Conservation (phyloP, 2,113 vertebrate genomes). For the Seriola aureovittata region DNA sequence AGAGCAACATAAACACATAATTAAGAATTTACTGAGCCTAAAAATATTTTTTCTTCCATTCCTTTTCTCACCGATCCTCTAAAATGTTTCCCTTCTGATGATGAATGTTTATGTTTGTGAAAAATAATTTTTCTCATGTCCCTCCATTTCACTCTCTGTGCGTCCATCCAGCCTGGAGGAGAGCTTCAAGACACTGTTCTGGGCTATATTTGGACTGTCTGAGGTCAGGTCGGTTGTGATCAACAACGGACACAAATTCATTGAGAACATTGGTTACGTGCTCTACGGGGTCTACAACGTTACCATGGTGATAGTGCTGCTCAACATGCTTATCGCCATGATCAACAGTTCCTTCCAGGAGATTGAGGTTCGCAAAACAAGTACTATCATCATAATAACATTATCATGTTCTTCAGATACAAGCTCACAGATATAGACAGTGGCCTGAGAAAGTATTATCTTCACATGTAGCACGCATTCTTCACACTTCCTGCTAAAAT, state of each 20-base stretch:
- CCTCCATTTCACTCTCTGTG: not conserved
- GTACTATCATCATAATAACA: not conserved
- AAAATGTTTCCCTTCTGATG: not conserved
- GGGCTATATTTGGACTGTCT: conserved; percentile 99
- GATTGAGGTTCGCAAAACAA: conserved; percentile 90
- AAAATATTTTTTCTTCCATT: not conserved
- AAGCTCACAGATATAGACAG: not conserved
- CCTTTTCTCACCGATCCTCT: conserved; percentile 14
- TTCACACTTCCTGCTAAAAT: not conserved
- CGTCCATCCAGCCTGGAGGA: conserved; percentile 90
- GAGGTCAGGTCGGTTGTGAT: conserved; percentile 98
- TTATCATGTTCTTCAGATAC: not conserved
- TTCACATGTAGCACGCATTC: not conserved
- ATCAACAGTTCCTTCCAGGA: conserved; percentile 99
- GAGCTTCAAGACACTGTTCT: conserved; percentile 99
- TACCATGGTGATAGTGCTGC: conserved; percentile 97
- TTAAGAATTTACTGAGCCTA: not conserved
- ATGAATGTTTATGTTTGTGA: conserved; percentile 35
- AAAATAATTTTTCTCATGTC: conserved; percentile 40
- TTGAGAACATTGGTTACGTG: conserved; percentile 98
- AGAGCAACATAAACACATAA: not conserved
- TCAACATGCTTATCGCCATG: conserved; percentile 99
- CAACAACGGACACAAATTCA: conserved; percentile 98
- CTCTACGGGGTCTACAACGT: conserved; percentile 99
- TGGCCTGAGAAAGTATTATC: not conserved